A percentile compares a stretch with the other conserved stretches of the same genome.
Conservation (phyloP, 2,888 invertebrate genomes). For the Himalopsyche kuldschensis region DNA sequence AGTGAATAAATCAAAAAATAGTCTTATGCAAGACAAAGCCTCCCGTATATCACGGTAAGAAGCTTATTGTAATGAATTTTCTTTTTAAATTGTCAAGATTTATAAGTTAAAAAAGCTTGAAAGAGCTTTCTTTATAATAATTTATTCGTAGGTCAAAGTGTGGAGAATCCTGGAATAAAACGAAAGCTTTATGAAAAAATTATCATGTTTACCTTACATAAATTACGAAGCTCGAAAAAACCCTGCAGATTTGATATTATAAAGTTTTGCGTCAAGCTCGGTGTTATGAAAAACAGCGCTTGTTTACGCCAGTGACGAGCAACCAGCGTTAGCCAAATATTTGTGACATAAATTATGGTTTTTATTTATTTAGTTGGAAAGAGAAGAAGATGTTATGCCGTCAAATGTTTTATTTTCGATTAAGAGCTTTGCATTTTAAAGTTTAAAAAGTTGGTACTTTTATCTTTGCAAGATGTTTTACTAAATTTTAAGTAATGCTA, state of each 20-base stretch:
- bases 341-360: not conserved
- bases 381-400: too few species aligned
- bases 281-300: not conserved
- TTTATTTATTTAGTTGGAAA: too few species aligned
- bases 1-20: not conserved
- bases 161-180: not conserved
- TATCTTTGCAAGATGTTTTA: too few species aligned
- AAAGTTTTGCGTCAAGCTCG: not conserved
- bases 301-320: not conserved
- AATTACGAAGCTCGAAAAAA: not conserved
- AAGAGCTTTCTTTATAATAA: not conserved
- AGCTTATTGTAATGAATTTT: not conserved
- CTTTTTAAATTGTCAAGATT: not conserved
- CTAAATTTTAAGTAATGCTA: too few species aligned
- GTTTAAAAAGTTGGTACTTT: too few species aligned
- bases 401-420: too few species aligned
- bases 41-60: not conserved
- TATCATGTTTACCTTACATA: not conserved
- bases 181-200: not conserved
- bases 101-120: not conserved
- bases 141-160: not conserved
- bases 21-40: not conserved
- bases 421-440: too few species aligned
- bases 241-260: not conserved
- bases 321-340: not conserved